These are phyloP conservation scores for Psittacula cyanocephala DNA, from an alignment of 2,113 vertebrate genomes.

Conservation along the genomic window DNA sequence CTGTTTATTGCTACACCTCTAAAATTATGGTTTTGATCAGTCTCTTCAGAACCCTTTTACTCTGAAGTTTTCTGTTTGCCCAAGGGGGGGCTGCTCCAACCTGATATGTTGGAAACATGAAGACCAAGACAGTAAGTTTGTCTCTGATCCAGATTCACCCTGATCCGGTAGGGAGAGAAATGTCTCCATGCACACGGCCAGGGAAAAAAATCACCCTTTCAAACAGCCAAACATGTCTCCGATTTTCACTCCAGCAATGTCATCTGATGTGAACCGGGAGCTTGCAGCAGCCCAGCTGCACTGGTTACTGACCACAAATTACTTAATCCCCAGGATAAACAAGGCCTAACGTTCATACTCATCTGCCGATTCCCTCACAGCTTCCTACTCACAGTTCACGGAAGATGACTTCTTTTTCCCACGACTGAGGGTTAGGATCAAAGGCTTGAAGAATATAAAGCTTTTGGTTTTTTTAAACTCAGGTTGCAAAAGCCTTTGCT, in stretches of 20 bases:
- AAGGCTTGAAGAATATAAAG: background rate
- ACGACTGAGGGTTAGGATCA: constrained; percentile 33
- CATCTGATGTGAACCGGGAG: background rate
- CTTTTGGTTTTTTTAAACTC: background rate
- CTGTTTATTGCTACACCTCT: constrained; percentile 13
- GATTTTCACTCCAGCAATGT: background rate
- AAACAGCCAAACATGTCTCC: background rate
- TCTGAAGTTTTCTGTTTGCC: background rate
- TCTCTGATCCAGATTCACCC: background rate
- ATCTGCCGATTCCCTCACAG: constrained; percentile 37
- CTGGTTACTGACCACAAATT: constrained; percentile 58
- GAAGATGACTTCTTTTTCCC: constrained; percentile 51
- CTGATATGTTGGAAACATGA: fast-evolving
- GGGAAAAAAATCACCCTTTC: background rate
- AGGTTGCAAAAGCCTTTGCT: background rate
- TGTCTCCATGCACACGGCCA: fast-evolving
- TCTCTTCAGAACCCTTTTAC: background rate
- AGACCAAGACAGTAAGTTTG: fast-evolving
- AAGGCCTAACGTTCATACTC: constrained; percentile 35
- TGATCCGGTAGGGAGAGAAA: fast-evolving
- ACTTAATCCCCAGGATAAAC: constrained; percentile 60
- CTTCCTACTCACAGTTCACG: constrained; percentile 55
- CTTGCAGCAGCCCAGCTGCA: constrained; percentile 44
- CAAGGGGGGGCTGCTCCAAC: background rate
- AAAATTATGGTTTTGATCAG: constrained; percentile 31